phyloP scores from a whole-genome alignment of 2,888 invertebrate species.

The Laspeyria flexula region DNA sequence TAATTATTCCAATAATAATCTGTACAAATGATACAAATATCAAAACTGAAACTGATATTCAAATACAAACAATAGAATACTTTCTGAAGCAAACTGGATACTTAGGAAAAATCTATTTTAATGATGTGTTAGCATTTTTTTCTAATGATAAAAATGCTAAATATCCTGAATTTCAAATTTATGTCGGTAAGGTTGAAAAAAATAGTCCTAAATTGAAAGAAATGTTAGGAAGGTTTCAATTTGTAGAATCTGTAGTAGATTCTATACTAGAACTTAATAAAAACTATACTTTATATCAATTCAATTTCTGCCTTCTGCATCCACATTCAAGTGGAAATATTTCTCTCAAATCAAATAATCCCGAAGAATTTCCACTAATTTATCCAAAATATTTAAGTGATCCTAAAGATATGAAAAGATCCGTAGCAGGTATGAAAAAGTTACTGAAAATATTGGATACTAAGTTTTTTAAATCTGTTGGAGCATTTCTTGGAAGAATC shows the following conservation, averaged over 20 bases:
- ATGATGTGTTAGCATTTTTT: slow-evolving; percentile 80
- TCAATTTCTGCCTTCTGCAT: slow-evolving; percentile 69
- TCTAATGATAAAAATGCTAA: slow-evolving; percentile 51
- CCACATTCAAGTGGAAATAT: slow-evolving; percentile 85
- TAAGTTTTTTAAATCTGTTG: slow-evolving; percentile 15
- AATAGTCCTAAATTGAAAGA: slow-evolving; percentile 47
- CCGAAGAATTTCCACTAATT: slow-evolving; percentile 70
- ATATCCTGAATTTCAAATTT: slow-evolving; percentile 60
- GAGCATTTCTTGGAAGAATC: slow-evolving; percentile 49
- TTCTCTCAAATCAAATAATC: slow-evolving; percentile 83
- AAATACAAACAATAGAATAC: slow-evolving; percentile 75
- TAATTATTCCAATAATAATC: slow-evolving; percentile 65
- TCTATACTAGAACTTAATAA: slow-evolving; percentile 52
- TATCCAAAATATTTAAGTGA: slow-evolving; percentile 81
- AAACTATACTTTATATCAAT: slow-evolving; percentile 57
- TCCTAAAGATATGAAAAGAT: slow-evolving; percentile 75
- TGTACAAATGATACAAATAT: slow-evolving; percentile 56
- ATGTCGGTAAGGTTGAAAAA: slow-evolving; percentile 52
- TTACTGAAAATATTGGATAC: slow-evolving; percentile 52
- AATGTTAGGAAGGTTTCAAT: slow-evolving; percentile 26
- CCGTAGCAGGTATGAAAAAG: slow-evolving; percentile 56
- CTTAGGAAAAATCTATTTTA: slow-evolving; percentile 74
- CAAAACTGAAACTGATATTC: slow-evolving; percentile 41
- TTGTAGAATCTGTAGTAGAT: slow-evolving; percentile 47
- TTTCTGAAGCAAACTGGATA: slow-evolving; percentile 78